Evolutionary conservation across 2,797 vertebrate genomes (phyloP).

Genomic region (Margarornis squamiger): DNA sequence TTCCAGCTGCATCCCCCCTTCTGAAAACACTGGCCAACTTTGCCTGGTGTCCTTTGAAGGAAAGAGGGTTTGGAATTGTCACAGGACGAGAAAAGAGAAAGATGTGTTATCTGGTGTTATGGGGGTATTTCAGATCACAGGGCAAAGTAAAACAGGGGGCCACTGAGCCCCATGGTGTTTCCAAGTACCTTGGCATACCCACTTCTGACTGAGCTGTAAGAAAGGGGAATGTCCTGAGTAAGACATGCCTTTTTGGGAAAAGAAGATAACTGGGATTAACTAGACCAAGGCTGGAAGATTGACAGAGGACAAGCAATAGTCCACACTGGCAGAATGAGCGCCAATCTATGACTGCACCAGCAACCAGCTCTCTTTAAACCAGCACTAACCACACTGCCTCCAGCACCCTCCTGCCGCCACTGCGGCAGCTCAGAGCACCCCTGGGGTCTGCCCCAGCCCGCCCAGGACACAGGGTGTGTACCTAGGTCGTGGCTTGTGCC

Average conservation of each 20-base stretch:
- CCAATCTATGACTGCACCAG: too few species aligned
- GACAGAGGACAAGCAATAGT: neutral
- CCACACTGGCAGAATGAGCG: neutral
- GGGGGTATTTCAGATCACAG: neutral
- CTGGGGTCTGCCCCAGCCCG: too few species aligned
- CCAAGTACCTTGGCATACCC: neutral
- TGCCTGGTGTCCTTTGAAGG: neutral
- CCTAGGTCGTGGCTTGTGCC: neutral
- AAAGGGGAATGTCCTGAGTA: neutral
- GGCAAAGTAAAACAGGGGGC: neutral
- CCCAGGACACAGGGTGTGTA: accelerated
- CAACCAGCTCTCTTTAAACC: neutral
- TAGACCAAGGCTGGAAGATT: neutral
- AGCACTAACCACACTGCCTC: neutral
- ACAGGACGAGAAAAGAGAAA: neutral
- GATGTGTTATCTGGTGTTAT: accelerated
- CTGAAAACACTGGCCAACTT: neutral
- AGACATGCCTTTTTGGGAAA: neutral
- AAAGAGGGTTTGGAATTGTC: neutral
- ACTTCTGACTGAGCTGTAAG: neutral
- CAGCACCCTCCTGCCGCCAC: neutral
- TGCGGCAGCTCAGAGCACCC: neutral
- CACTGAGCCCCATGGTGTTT: accelerated
- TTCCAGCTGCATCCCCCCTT: neutral
- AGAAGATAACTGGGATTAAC: neutral